phyloP scores from a whole-genome alignment of 1,140 invertebrate species.

The Mesaphorura yosii region DNA sequence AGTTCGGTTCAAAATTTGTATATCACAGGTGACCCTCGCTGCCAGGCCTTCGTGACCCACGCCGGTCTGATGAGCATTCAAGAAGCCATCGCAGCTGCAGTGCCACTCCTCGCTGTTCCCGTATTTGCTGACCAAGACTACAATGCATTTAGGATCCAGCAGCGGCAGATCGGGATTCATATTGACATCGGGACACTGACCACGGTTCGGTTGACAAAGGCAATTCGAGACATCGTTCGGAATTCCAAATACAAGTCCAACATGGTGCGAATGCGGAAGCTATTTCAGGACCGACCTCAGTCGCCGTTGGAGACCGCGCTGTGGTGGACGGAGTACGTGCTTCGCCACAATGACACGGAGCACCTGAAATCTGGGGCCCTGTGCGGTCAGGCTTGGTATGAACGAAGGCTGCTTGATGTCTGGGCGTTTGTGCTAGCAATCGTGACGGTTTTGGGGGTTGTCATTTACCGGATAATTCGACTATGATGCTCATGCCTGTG shows the following conservation, averaged over 20 bases:
- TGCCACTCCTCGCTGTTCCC: constrained; percentile 12
- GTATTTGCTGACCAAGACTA: constrained; percentile 22
- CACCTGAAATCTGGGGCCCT: constrained; percentile 1
- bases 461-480: too few relatives aligned
- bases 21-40: too few relatives aligned
- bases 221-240: neutral
- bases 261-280: constrained; percentile 1
- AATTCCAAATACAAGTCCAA: constrained; percentile 23
- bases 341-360: constrained; percentile 10
- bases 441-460: neutral
- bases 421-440: constrained; percentile 9
- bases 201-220: neutral
- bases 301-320: constrained; percentile 16
- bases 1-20: too few relatives aligned
- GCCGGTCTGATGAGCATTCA: constrained; percentile 17
- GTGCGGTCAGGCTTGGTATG: constrained; percentile 12
- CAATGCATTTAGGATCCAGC: constrained; percentile 1
- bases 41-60: constrained; percentile 14
- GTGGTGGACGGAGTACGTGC: constrained; percentile 22
- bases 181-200: neutral
- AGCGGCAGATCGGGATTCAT: neutral
- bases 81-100: constrained; percentile 4
- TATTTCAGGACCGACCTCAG: constrained; percentile 14
- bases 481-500: too few relatives aligned
- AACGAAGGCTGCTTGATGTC: constrained; percentile 13